Base-by-base conservation (phyloP, 1,140 invertebrate genomes). In the Physella acuta region DNA sequence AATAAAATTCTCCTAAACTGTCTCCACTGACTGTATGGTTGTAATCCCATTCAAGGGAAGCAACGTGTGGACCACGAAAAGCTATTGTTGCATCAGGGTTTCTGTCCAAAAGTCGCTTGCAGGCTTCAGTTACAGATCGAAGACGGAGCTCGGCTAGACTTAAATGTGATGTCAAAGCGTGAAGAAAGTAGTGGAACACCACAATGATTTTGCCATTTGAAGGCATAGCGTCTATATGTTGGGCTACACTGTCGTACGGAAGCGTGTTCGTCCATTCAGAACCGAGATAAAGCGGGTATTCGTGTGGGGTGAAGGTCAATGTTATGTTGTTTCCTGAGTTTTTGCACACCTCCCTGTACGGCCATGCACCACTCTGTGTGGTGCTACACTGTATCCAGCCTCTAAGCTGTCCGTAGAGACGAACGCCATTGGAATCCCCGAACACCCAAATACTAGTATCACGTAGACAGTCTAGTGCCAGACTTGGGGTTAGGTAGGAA, bases 21-120 rank as follows among this genome's bases (percentile, higher is more conserved):
- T 66, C 63, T 16, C 63, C 63, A 1, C 63, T 51, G 24, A 66
- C 20, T 2, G 52, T 20, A 26, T 53, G 44, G 26, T 66, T 66
- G 31, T 16, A 26, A 33, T 52, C 33, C 4, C 5, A 34, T 37
- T 55, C 31, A 1, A 33, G 1, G 2, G 63, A 53, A 2, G 39
- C 24, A 16, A 49, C 51, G 34, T 66, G 63, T 4, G 63, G 63
- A 3, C 63, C 63, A 53, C 63, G 44, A 30, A 66, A 33, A 20
- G n/a, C 63, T 20, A 66, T 24, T 4, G 55, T 3, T 24, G 49
- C 52, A 3, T n/a, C n/a, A n/a, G n/a, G n/a, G n/a, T n/a, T n/a
- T n/a, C n/a, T n/a, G n/a, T n/a, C n/a, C n/a, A n/a, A n/a, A n/a
- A n/a, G n/a, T n/a, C n/a, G n/a, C n/a, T n/a, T n/a, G n/a, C n/a